Conservation (phyloP, 1,140 invertebrate genomes). For the Fopius arisanus region DNA sequence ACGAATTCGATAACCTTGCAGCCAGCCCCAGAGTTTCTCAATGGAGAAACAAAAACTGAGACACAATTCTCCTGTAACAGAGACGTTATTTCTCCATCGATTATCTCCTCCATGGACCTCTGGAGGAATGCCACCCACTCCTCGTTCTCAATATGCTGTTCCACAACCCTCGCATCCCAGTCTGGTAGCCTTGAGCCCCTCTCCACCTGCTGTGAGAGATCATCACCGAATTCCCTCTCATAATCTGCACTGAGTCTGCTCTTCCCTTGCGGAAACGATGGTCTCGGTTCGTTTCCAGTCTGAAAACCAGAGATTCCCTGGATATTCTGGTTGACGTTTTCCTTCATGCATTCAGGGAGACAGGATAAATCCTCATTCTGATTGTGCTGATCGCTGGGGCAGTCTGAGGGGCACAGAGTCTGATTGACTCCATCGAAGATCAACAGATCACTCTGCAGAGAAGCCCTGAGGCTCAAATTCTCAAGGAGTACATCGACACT, state of each 20-base stretch:
- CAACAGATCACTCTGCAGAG: conserved; percentile 51
- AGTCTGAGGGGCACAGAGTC: conserved; percentile 41
- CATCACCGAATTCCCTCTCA: conserved; percentile 46
- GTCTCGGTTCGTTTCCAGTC: not conserved
- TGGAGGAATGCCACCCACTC: conserved; percentile 77
- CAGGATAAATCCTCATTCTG: not conserved
- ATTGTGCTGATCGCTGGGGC: not conserved
- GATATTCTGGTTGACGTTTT: not conserved
- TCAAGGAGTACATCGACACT: conserved; percentile 54
- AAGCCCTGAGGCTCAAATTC: conserved; percentile 53
- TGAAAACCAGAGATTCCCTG: conserved; percentile 27
- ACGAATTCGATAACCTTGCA: conserved; percentile 73
- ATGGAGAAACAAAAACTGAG: conserved; percentile 75
- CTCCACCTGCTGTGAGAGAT: not conserved
- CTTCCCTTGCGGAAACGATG: conserved; percentile 12
- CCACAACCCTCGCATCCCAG: conserved; percentile 58
- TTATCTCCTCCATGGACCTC: conserved; percentile 72
- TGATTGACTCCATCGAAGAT: conserved; percentile 44
- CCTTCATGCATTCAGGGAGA: not conserved
- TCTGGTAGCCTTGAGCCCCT: conserved; percentile 46
- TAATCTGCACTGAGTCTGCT: conserved; percentile 48
- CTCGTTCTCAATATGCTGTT: conserved; percentile 78
- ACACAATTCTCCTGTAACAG: conserved; percentile 77
- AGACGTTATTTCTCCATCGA: conserved; percentile 77
- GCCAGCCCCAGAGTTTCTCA: conserved; percentile 72